These are phyloP conservation scores for Leuciscus idus DNA, from an alignment of 2,113 vertebrate species.

Conservation along the genomic window DNA sequence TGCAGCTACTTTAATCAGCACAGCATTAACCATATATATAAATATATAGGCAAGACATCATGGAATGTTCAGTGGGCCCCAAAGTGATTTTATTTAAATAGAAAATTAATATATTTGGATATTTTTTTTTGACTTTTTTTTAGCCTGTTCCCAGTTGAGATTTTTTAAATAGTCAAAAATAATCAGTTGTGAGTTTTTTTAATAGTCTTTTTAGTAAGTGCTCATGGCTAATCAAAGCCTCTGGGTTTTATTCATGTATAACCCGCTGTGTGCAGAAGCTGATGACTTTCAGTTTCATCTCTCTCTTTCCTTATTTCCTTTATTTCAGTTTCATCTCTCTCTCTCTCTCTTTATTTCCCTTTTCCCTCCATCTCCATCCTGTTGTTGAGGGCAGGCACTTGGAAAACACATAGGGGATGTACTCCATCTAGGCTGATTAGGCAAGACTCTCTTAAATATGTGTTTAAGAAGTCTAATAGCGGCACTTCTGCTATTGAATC, in stretches of 20 bases:
- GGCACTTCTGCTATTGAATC: not conserved
- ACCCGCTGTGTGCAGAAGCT: not conserved
- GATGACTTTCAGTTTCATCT: not conserved
- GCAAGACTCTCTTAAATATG: conserved; percentile 50
- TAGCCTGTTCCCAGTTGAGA: not conserved
- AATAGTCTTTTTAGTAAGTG: not conserved
- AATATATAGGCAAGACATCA: not conserved
- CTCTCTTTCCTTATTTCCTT: not conserved
- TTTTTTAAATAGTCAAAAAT: not conserved
- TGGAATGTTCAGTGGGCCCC: conserved; percentile 59
- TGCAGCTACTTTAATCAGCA: conserved; percentile 43
- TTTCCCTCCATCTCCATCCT: not conserved
- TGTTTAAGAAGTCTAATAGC: not conserved
- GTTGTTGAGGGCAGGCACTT: conserved; percentile 38
- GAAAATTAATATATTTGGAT: conserved; percentile 79
- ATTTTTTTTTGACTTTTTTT: conserved; percentile 59
- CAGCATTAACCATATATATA: conserved; percentile 49
- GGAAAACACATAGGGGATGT: conserved; percentile 64
- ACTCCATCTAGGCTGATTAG: conserved; percentile 68
- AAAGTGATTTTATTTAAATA: conserved; percentile 72
- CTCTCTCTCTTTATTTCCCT: not conserved
- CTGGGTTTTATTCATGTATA: not conserved
- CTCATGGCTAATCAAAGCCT: not conserved
- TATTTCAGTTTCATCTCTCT: not conserved
- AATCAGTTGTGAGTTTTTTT: not conserved